Conservation (phyloP, 2,113 vertebrate genomes). For the Bettongia penicillata region DNA sequence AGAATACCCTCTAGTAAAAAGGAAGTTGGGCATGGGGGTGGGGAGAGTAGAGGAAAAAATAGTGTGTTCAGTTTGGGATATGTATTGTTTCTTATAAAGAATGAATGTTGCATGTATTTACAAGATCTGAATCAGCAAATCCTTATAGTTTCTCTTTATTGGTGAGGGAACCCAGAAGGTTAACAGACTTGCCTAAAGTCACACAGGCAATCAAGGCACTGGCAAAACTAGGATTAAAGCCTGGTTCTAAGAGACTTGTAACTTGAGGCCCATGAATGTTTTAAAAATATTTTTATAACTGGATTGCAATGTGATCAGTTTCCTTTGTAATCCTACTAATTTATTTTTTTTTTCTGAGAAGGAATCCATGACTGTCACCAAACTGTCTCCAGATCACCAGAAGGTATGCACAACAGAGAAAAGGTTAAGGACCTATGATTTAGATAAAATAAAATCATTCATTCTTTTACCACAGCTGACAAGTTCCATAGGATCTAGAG, state of each 20-base stretch:
- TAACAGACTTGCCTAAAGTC: slow-evolving; percentile 10
- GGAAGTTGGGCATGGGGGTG: neutral
- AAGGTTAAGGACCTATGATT: neutral
- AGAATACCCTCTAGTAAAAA: neutral
- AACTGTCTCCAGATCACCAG: neutral
- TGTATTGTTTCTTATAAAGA: neutral
- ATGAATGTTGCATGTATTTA: neutral
- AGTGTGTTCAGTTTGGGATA: neutral
- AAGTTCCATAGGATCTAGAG: neutral
- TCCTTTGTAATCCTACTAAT: neutral
- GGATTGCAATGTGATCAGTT: neutral
- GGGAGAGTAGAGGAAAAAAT: neutral
- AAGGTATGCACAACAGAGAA: neutral
- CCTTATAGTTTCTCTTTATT: neutral
- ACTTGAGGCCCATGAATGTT: neutral
- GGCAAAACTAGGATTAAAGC: neutral
- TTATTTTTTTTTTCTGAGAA: neutral
- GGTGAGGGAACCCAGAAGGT: slow-evolving; percentile 14
- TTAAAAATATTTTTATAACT: neutral
- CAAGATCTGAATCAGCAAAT: neutral
- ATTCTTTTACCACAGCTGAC: neutral
- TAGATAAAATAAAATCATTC: neutral
- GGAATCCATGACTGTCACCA: neutral
- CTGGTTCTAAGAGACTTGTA: neutral
- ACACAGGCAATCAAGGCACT: neutral